Evolutionary conservation across 2,888 invertebrate species (phyloP).

Genomic region (Drosophila fungiperda): DNA sequence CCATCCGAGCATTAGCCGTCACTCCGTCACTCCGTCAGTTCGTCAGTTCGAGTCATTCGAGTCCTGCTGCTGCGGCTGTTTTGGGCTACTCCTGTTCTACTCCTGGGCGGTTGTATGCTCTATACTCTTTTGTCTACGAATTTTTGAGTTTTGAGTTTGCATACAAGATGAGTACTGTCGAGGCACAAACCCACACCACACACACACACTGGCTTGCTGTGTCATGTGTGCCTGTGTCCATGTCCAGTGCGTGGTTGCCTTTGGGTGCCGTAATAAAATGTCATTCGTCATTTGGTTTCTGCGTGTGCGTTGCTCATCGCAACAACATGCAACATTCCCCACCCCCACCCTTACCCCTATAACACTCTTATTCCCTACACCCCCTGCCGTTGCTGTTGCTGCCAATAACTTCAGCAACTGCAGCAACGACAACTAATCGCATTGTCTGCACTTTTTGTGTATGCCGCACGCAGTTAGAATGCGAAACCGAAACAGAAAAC

Average conservation of each 20-base stretch:
- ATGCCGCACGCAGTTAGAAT: slow-evolving; percentile 78
- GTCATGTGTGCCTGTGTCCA: slow-evolving; percentile 14
- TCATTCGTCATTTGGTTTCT: slow-evolving; percentile 82
- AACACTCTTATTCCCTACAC: neutral
- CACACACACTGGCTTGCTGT: neutral
- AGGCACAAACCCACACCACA: slow-evolving; percentile 26
- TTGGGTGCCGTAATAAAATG: slow-evolving; percentile 82
- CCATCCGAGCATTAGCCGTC: slow-evolving; percentile 67
- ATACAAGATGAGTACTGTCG: slow-evolving; percentile 80
- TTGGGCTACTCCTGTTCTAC: slow-evolving; percentile 10
- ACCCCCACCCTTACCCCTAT: slow-evolving; percentile 2
- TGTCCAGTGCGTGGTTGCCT: slow-evolving; percentile 63
- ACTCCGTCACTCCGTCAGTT: slow-evolving; percentile 47
- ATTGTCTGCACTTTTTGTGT: slow-evolving; percentile 81
- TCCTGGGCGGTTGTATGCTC: slow-evolving; percentile 45
- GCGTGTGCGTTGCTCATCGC: slow-evolving; percentile 65
- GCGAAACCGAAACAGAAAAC: slow-evolving; percentile 53
- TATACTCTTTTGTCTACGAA: slow-evolving; percentile 79
- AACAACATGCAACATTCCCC: slow-evolving; percentile 25
- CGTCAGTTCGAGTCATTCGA: slow-evolving; percentile 3
- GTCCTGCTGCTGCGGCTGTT: slow-evolving; percentile 34
- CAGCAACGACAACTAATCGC: slow-evolving; percentile 78
- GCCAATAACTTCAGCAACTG: slow-evolving; percentile 71
- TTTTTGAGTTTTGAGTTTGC: slow-evolving; percentile 82
- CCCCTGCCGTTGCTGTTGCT: slow-evolving; percentile 20